These are phyloP conservation scores for Heterodera carotae DNA, from an alignment of 1,140 invertebrate species.

Conservation along the genomic window DNA sequence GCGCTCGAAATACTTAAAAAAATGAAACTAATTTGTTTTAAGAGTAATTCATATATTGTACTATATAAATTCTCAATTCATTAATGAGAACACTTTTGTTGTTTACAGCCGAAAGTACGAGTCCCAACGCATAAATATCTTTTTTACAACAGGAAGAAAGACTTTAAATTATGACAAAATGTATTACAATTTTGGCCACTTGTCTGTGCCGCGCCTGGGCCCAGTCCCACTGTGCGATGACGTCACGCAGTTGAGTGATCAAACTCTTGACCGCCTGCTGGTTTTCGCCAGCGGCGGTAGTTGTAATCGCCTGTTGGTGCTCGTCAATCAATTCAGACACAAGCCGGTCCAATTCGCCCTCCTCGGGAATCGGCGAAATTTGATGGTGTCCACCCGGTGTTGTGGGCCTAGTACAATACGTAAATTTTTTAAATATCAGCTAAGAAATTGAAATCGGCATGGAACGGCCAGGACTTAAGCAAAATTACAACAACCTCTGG, in stretches of 20 bases:
- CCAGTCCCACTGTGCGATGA: slow-evolving; percentile 29
- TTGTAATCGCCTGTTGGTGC: background rate
- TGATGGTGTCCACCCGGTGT: slow-evolving; percentile 2
- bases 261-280: slow-evolving; percentile 8
- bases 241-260: slow-evolving; percentile 20
- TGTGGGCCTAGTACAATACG: background rate
- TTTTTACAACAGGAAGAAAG: no score
- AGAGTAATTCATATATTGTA: no score
- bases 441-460: no score
- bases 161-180: no score
- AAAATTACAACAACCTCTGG: no score
- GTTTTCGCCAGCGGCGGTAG: background rate
- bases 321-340: background rate
- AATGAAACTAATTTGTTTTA: background rate
- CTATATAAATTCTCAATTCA: no score
- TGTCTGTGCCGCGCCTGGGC: slow-evolving; percentile 20
- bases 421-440: background rate
- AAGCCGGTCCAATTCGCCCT: slow-evolving; percentile 5
- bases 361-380: slow-evolving; percentile 25
- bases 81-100: no score
- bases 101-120: no score
- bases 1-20: slow-evolving; percentile 27
- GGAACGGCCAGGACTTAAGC: no score
- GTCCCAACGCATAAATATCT: no score
- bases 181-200: slow-evolving; percentile 21